Base-by-base conservation (phyloP, 2,888 invertebrate genomes). In the Ornithoptera priamus region DNA sequence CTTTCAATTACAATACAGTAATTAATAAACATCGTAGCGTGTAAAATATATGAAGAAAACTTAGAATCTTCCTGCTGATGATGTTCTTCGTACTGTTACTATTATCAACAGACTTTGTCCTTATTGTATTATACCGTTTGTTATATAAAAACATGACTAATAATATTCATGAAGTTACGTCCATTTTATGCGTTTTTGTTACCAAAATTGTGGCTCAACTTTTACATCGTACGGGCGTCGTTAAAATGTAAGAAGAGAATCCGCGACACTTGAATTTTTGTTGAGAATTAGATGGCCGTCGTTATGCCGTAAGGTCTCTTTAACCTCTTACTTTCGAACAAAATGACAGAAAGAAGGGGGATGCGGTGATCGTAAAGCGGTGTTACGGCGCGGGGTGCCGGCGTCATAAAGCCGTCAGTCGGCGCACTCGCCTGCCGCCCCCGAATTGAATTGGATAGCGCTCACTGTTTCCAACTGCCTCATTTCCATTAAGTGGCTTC, bases 281-380 rank as follows among this genome's bases (percentile, higher is more conserved):
- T 71, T 70, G 72, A 73, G 75, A 75, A 75, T 78, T 75, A 76
- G 70, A 77, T 73, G 75, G 74, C 68, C 69, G 71, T 74, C 75
- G 79, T 82, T 75, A 80, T 77, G 73, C 77, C 77, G 76, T 78
- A 80, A 81, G 79, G 79, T 76, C 78, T 80, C 77, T 80, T 85
- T 82, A 77, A 81, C 80, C 78, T 78, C 84, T 85, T 83, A 84
- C 81, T 87, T 84, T 80, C 80, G 77, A 85, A 85, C 85, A 82
- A 86, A 85, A 84, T 81, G 81, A 80, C 77, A 75, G 80, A 79
- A 81, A 80, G 80, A 81, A 81, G 80, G 83, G 64, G 83, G 85
- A 85, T 85, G 85, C 77, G 78, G 78, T 75, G 81, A 72, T 89
- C 90, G 86, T 90, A 91, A 92, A 91, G 67, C 64, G 57, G 64